Base-by-base conservation (phyloP, 2,888 invertebrate genomes). In the Ochropleura plecta region DNA sequence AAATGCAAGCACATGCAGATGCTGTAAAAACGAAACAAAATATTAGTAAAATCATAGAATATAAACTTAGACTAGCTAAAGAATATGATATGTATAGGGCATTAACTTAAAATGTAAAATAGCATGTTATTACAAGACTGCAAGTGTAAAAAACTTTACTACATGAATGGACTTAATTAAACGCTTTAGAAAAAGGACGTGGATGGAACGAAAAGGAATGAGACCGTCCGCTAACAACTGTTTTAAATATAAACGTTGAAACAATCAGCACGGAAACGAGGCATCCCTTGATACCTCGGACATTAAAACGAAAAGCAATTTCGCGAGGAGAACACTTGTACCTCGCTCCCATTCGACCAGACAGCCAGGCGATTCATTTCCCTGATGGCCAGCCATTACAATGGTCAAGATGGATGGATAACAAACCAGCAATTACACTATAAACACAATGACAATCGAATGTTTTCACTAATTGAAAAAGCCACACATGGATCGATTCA, bases 391-490 rank as follows among this genome's bases (percentile, higher is more conserved):
- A 90, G 90, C 94, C 95, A 96, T 96, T 96, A 95, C 94, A 94
- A 90, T 91, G 94, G 94, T 93, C 95, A 95, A 96, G 96, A 96
- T 95, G 93, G 93, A 95, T 94, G 92, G 95, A 95, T 95, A 96
- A 95, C 95, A 93, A 94, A 95, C 94, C 94, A 88, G 91, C 96
- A 95, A 95, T 96, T 95, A 95, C 94, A 94, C 95, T 94, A 95
- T 95, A 94, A 96, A 94, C 94, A 93, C 94, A 95, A 94, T 92
- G 94, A 95, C 95, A 95, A 95, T 95, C 94, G 94, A 95, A 95
- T 94, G 94, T 94, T 94, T 94, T 94, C 93, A 94, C 94, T 96
- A 96, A 96, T 96, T 96, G 95, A 96, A 96, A 95, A 95, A 93
- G 93, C 94, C 93, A 90, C 93, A 91, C 91, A 87, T 88, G 90